Evolutionary conservation across 1,140 invertebrate species (phyloP).

Genomic region (Solen grandis): DNA sequence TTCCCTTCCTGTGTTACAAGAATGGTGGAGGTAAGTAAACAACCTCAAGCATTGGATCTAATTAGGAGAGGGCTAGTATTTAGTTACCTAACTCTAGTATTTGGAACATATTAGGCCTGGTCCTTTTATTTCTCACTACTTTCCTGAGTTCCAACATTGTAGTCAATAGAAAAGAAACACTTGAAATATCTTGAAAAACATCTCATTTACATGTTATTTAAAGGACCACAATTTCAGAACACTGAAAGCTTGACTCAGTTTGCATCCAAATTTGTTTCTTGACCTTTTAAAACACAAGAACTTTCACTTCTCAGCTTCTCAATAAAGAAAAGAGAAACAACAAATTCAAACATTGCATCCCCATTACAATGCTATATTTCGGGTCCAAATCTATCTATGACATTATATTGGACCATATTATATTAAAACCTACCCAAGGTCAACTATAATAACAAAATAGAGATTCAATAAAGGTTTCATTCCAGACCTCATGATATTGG

Average conservation of each 20-base stretch:
- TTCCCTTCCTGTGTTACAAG: constrained; percentile 95
- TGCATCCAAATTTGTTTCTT: too few relatives aligned
- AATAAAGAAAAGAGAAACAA: too few relatives aligned
- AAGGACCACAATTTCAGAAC: too few relatives aligned
- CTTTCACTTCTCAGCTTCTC: too few relatives aligned
- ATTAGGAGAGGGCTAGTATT: too few relatives aligned
- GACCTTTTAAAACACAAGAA: too few relatives aligned
- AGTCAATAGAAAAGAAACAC: neutral
- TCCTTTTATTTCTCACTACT: neutral
- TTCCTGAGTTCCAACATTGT: neutral
- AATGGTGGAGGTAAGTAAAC: constrained; percentile 89
- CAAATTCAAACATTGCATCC: too few relatives aligned
- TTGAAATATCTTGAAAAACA: too few relatives aligned
- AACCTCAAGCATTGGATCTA: neutral
- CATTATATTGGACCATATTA: neutral
- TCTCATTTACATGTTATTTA: neutral
- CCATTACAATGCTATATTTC: too few relatives aligned
- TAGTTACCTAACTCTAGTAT: neutral
- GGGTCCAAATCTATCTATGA: too few relatives aligned
- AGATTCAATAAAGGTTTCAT: too few relatives aligned
- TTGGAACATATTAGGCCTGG: neutral
- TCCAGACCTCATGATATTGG: neutral
- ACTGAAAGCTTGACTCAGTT: too few relatives aligned
- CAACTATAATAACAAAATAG: neutral
- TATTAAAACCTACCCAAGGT: neutral